Evolutionary conservation across 2,888 invertebrate species (phyloP), one percentile per base, ranked within the genome.

Genomic region (Altica lythri): DNA sequence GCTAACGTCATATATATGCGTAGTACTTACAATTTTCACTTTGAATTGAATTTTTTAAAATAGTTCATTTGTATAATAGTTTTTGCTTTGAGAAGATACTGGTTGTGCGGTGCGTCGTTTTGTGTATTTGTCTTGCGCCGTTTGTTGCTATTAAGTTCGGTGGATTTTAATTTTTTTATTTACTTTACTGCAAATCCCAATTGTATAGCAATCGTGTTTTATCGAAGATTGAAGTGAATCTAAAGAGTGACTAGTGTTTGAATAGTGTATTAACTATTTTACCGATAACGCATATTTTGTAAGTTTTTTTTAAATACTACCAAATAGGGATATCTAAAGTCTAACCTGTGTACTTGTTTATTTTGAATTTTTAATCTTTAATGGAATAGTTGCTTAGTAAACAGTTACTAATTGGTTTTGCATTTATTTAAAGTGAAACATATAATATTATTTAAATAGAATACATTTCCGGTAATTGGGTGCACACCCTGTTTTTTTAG

Each of bases 81-180:
- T n/a, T n/a, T n/a, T n/a, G n/a, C n/a, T n/a, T n/a, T n/a, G n/a
- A n/a, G n/a, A n/a, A n/a, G n/a, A n/a, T n/a, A n/a, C n/a, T n/a
- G n/a, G n/a, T n/a, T n/a, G n/a, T n/a, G 40, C n/a, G 40, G 49
- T 40, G 49, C 49, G 40, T 49, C 30, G 49, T 49, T 30, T 29
- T 49, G 17, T 18, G 25, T 17, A 49, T 9, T 18, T 42, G 49
- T 12, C 40, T 25, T 42, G 49, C 49, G 49, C 49, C 49, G 49
- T 49, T 49, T 49, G 49, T 49, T 49, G 48, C 37, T 48, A 48
- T 38, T 13, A 10, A 27, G 22, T 48, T 32, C 12, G 32, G 19
- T 32, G 4, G 14, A 48, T 19, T 18, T 19, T 10, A 22, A 27
- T 49, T 49, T 49, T 45, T 45, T 49, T 49, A 40, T 40, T 49